These are phyloP conservation scores for Aplysina aerophoba DNA, from an alignment of 37 sponge, comb jelly and placozoan genomes.

Conservation along the genomic window DNA sequence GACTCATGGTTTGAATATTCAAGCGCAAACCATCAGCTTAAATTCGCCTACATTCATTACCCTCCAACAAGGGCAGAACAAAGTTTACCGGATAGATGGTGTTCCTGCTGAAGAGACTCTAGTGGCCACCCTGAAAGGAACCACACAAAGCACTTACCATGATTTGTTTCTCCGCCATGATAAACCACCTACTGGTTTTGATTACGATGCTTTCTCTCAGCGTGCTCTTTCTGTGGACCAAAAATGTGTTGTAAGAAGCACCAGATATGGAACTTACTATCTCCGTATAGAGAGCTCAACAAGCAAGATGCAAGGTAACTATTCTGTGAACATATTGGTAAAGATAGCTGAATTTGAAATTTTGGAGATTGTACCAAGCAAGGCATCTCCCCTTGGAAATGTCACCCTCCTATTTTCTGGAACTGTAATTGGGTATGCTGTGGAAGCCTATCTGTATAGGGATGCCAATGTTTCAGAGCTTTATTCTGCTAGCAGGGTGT, in stretches of 20 bases:
- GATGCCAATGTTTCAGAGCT: not conserved
- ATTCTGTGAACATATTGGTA: constrained; percentile 5
- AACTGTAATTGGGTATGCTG: constrained; percentile 29
- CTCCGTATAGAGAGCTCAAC: constrained; percentile 23
- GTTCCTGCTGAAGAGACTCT: constrained; percentile 33
- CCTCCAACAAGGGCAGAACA: constrained; percentile 18
- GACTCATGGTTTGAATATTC: not conserved
- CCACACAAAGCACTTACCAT: not conserved
- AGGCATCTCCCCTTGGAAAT: constrained; percentile 25
- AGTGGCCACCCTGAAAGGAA: constrained; percentile 17
- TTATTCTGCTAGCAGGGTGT: not conserved
- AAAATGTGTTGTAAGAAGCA: constrained; percentile 23
- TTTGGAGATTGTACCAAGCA: constrained; percentile 6
- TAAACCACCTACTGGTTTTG: constrained; percentile 39
- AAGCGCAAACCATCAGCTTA: not conserved
- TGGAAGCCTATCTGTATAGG: not conserved
- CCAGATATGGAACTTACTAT: constrained; percentile 36
- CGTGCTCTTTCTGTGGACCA: constrained; percentile 21
- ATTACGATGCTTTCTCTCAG: constrained; percentile 23
- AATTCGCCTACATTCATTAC: not conserved
- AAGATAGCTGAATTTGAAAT: constrained; percentile 49
- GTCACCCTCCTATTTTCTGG: constrained; percentile 28
- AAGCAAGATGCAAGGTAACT: not conserved
- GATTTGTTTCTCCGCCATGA: constrained; percentile 17
- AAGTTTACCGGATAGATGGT: constrained; percentile 31